phyloP scores from a whole-genome alignment of 2,113 vertebrate genomes.

The Thalassoma bifasciatum region DNA sequence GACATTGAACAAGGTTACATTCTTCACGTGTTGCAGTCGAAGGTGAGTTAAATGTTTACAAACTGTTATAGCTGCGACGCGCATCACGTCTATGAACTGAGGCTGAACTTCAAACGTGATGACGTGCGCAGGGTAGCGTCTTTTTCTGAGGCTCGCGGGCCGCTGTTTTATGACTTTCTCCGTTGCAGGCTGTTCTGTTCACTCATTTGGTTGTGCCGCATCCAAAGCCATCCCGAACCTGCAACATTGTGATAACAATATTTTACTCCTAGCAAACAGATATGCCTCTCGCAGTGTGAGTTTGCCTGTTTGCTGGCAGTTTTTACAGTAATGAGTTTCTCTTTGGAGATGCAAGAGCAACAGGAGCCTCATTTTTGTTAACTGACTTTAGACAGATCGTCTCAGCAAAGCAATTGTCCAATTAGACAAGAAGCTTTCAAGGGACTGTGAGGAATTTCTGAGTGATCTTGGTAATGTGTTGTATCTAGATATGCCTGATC shows the following conservation, averaged over 20 bases:
- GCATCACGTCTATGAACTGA: slow-evolving; percentile 32
- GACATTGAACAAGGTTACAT: neutral
- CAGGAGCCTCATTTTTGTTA: neutral
- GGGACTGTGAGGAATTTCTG: no score
- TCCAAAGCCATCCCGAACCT: neutral
- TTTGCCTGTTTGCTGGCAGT: no score
- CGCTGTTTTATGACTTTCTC: neutral
- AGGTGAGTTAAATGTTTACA: slow-evolving; percentile 49
- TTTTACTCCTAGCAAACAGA: no score
- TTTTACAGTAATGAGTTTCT: no score
- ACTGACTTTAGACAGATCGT: neutral
- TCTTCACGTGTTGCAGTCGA: neutral
- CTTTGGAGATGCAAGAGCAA: no score
- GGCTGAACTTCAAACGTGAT: slow-evolving; percentile 66
- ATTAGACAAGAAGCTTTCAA: neutral
- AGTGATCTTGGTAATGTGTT: no score
- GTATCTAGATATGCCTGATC: no score
- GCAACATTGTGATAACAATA: no score
- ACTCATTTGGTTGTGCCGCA: slow-evolving; percentile 32
- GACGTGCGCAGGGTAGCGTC: slow-evolving; percentile 39
- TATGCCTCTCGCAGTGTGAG: no score
- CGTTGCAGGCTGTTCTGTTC: neutral
- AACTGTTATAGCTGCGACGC: slow-evolving; percentile 1
- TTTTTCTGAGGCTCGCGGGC: neutral
- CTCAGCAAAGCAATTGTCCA: neutral